Conservation (phyloP, 2,888 invertebrate species). For the Tachystola acroxantha region DNA sequence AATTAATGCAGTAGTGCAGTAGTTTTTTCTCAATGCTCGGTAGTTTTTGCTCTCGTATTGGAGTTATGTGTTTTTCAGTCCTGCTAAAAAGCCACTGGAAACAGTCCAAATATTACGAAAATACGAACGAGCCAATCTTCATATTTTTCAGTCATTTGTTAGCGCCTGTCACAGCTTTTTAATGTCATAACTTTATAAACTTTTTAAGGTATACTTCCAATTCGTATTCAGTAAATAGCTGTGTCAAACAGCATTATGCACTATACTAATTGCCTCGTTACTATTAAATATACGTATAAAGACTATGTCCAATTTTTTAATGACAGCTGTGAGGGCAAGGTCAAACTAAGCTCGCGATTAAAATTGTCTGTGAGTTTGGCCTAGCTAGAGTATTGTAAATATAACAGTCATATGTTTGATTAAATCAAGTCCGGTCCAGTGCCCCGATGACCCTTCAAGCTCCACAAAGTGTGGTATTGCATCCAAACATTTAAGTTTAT, state of each 20-base stretch:
- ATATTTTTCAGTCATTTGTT: not conserved
- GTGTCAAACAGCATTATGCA: too few relatives aligned
- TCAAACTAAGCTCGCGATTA: too few relatives aligned
- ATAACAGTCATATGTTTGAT: too few relatives aligned
- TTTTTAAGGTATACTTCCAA: too few relatives aligned
- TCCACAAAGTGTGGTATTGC: slow-evolving; percentile 22
- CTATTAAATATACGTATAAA: too few relatives aligned
- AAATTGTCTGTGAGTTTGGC: too few relatives aligned
- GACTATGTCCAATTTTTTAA: too few relatives aligned
- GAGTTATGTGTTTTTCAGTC: slow-evolving; percentile 22
- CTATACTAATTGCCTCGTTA: too few relatives aligned
- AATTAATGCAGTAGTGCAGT: slow-evolving; percentile 18
- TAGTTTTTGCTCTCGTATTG: slow-evolving; percentile 9
- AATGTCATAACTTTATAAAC: not conserved
- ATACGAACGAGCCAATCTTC: not conserved
- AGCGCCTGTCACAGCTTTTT: not conserved
- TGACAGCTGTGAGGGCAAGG: too few relatives aligned
- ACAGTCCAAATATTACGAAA: slow-evolving; percentile 23
- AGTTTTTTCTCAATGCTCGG: slow-evolving; percentile 15
- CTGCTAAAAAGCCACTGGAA: slow-evolving; percentile 22
- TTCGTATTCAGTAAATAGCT: too few relatives aligned
- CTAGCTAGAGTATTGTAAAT: too few relatives aligned
- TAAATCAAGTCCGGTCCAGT: too few relatives aligned
- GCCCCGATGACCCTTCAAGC: not conserved
- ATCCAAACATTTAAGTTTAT: slow-evolving; percentile 64